phyloP scores from a whole-genome alignment of 2,888 invertebrate genomes.

The Drosophila planitibia region DNA sequence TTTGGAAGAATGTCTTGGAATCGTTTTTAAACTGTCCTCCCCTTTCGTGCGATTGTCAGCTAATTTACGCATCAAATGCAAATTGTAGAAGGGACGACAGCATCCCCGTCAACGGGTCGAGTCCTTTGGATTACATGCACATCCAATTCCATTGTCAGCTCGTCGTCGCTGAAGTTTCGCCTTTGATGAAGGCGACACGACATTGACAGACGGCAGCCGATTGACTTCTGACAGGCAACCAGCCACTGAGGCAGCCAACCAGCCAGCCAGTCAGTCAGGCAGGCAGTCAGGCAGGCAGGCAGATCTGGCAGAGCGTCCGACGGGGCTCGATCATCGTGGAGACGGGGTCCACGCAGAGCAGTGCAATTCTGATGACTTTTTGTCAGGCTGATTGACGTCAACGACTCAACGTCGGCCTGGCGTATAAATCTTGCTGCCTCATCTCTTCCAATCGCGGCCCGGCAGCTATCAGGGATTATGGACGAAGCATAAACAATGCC shows the following conservation, averaged over 20 bases:
- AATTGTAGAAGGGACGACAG: slow-evolving; percentile 40
- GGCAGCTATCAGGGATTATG: slow-evolving; percentile 58
- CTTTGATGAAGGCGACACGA: slow-evolving; percentile 81
- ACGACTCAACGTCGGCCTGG: slow-evolving; percentile 75
- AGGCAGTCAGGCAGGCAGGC: slow-evolving; percentile 1
- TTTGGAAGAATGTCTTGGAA: neutral
- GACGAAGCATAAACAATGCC: slow-evolving; percentile 75
- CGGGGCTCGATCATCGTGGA: slow-evolving; percentile 45
- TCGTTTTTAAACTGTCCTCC: neutral
- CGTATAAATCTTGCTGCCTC: slow-evolving; percentile 77
- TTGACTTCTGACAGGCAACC: slow-evolving; percentile 78
- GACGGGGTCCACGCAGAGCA: slow-evolving; percentile 23
- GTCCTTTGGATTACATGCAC: slow-evolving; percentile 56
- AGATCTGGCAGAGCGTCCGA: slow-evolving; percentile 22
- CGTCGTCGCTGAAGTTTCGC: slow-evolving; percentile 41
- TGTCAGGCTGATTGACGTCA: slow-evolving; percentile 83
- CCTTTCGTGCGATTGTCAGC: slow-evolving; percentile 30
- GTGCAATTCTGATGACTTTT: slow-evolving; percentile 83
- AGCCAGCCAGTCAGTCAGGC: neutral
- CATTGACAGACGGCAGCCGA: slow-evolving; percentile 78
- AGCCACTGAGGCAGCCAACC: slow-evolving; percentile 25
- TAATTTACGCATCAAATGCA: slow-evolving; percentile 75
- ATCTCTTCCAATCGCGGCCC: slow-evolving; percentile 17
- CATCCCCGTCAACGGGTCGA: slow-evolving; percentile 28
- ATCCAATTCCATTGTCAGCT: slow-evolving; percentile 68